Percentiles rank a stretch among this genome's conserved stretches.
These are phyloP conservation scores for Aurelia aurita complex sp. Pacific DNA, from an alignment of 30 jellyfish, hydroid and myxozoan species.

Conservation along the genomic window DNA sequence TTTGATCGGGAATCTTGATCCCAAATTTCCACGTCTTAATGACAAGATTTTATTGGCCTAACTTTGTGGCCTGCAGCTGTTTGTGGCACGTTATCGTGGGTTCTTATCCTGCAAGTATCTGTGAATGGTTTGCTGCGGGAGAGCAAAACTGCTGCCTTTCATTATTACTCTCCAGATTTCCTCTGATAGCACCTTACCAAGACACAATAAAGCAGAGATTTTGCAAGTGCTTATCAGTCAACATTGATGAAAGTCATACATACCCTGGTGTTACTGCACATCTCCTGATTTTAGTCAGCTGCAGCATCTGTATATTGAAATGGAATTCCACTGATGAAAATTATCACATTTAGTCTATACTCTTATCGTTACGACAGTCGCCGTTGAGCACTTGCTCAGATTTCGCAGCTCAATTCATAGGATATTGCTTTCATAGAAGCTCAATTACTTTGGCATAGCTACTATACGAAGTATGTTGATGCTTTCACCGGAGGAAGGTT, in stretches of 20 bases:
- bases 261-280: too few relatives aligned
- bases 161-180: too few relatives aligned
- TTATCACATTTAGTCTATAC: neutral
- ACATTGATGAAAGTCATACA: too few relatives aligned
- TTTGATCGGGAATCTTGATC: too few relatives aligned
- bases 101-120: neutral
- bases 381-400: too few relatives aligned
- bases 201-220: too few relatives aligned
- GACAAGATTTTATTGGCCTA: neutral
- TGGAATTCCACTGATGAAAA: neutral
- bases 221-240: too few relatives aligned
- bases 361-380: neutral
- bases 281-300: too few relatives aligned
- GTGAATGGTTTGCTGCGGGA: neutral
- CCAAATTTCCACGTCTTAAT: too few relatives aligned
- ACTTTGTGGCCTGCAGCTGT: neutral
- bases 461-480: conserved; percentile 11
- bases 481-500: conserved; percentile 54
- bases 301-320: neutral
- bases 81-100: conserved; percentile 1
- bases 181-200: too few relatives aligned
- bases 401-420: neutral
- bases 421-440: neutral
- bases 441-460: too few relatives aligned
- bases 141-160: neutral